phyloP scores from a whole-genome alignment of 2,797 vertebrate genomes.

The Sparus aurata region DNA sequence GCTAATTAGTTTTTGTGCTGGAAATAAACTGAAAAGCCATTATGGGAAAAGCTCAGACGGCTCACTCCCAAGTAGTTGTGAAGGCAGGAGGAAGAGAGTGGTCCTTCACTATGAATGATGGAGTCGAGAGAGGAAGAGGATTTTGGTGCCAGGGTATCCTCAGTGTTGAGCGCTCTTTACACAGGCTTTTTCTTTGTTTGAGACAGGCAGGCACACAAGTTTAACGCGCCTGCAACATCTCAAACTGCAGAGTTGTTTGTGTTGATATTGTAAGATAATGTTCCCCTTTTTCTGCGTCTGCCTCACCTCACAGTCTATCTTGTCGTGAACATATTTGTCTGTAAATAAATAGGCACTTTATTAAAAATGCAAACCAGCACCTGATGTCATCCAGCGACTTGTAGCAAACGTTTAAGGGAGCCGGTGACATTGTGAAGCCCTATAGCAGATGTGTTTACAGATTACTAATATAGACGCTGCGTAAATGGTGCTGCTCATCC shows the following conservation, averaged over 20 bases:
- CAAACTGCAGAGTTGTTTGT: constrained; percentile 39
- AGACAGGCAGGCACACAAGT: constrained; percentile 45
- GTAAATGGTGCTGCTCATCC: constrained; percentile 55
- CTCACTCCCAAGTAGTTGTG: constrained; percentile 24
- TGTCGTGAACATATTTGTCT: constrained; percentile 7
- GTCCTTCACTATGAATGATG: constrained; percentile 42
- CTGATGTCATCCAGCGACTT: constrained; percentile 34
- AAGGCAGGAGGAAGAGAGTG: constrained; percentile 36
- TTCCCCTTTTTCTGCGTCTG: constrained; percentile 29
- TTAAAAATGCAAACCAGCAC: constrained; percentile 35
- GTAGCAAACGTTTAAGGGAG: constrained; percentile 8
- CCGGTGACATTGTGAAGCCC: constrained; percentile 1
- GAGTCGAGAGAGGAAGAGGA: constrained; percentile 42
- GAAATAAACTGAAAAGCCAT: constrained; percentile 21
- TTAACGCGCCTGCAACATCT: constrained; percentile 43
- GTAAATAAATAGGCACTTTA: constrained; percentile 13
- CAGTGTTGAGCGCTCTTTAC: constrained; percentile 56
- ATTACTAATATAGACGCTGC: constrained; percentile 53
- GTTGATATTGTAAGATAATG: constrained; percentile 43
- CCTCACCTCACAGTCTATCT: constrained; percentile 25
- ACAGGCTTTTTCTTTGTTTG: constrained; percentile 60
- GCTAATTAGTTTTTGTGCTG: constrained; percentile 31
- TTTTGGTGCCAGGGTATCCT: constrained; percentile 50
- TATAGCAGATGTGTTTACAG: constrained; percentile 27
- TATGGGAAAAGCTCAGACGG: constrained; percentile 4